Conservation (phyloP, 2,113 vertebrate genomes). For the Peromyscus maniculatus region DNA sequence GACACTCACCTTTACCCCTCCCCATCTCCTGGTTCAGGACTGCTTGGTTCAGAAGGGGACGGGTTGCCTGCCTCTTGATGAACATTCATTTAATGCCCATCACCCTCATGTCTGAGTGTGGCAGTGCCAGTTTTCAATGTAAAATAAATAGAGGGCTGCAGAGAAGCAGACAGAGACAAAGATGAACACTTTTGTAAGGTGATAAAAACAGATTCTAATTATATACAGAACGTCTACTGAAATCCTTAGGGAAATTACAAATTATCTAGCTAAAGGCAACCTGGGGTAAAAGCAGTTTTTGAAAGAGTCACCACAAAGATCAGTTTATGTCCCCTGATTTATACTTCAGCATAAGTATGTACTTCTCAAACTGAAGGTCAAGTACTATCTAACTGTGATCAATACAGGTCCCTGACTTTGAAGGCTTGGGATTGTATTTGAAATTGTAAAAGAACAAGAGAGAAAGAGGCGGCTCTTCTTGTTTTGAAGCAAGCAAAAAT, state of each 20-base stretch:
- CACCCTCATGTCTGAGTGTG: constrained; percentile 54
- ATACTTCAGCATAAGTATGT: constrained; percentile 25
- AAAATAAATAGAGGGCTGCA: constrained; percentile 66
- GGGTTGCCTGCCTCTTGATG: constrained; percentile 66
- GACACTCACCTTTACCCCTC: neutral
- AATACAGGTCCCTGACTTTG: neutral
- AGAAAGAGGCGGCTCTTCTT: neutral
- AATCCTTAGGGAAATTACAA: constrained; percentile 72
- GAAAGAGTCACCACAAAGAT: constrained; percentile 62
- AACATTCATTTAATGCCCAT: constrained; percentile 32
- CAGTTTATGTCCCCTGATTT: constrained; percentile 59
- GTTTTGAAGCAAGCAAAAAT: neutral
- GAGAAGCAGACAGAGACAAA: constrained; percentile 61
- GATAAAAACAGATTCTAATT: constrained; percentile 74
- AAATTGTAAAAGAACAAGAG: constrained; percentile 46
- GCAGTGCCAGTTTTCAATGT: constrained; percentile 64
- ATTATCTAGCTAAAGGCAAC: constrained; percentile 67
- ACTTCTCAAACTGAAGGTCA: constrained; percentile 69
- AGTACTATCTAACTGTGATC: neutral
- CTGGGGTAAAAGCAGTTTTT: constrained; percentile 16
- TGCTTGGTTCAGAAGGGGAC: neutral
- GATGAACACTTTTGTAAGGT: neutral
- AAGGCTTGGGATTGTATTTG: constrained; percentile 1
- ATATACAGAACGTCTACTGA: constrained; percentile 65
- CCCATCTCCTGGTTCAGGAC: neutral